Base-by-base conservation (phyloP, 1,140 invertebrate genomes). In the Phymastichus coffea region DNA sequence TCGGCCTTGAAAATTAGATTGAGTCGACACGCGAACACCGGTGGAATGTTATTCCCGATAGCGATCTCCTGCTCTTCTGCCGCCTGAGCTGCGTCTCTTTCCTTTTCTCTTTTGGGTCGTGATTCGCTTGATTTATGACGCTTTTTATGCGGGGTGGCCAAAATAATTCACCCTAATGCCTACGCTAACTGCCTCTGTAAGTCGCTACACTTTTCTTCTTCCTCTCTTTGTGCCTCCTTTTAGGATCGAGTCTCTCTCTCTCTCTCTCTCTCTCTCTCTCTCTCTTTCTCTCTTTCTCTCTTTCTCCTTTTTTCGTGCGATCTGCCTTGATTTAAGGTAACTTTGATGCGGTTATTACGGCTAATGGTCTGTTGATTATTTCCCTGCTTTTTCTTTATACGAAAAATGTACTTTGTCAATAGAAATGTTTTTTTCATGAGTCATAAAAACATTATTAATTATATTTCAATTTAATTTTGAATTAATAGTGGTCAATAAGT, bases 131-230 rank as follows among this genome's bases (percentile, higher is more conserved):
- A 77, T 78, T 78, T 73, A 78, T 77, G 58, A 54, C 20, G 64
- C 65, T 78, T 78, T 76, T 77, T 76, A 75, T 71, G 69, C 67
- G 57, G 73, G 67, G 67, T 74, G 69, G 66, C 69, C 71, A 66
- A 70, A 76, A 77, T 77, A 77, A 76, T 77, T 78, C 75, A 78
- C 73, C 74, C 74, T 78, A 77, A 78, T 78, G 71, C 74, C 64
- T 66, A 57, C 71, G 68, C 74, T 76, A 77, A 78, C 74, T 77
- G 74, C 71, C 70, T 59, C 63, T 63, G 68, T 61, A 66, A 68
- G 67, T 70, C 55, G 65, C 54, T 63, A 66, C 61, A 68, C 59
- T 53, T 57, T 58, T 51, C 61, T 15, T 53, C 64, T 54, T 48
- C 17, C 14, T 12, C 37, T 63, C 20, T 22, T 44, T 58, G 30